These are phyloP conservation scores for Zele albiditarsus DNA, from an alignment of 2,888 invertebrate species.

Conservation along the genomic window DNA sequence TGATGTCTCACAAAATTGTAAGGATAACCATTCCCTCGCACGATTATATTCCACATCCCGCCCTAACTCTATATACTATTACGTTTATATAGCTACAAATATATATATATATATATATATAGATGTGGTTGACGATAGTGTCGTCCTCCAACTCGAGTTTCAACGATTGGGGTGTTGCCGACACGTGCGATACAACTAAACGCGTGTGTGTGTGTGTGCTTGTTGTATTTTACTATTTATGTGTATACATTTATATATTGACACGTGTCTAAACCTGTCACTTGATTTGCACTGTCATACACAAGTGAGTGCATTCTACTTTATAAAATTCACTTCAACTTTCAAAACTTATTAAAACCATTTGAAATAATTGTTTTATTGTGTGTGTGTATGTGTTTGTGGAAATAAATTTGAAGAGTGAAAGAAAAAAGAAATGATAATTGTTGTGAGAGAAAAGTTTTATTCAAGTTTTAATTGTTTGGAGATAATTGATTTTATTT, in stretches of 20 bases:
- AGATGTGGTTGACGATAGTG: slow-evolving; percentile 37
- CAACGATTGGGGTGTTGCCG: slow-evolving; percentile 57
- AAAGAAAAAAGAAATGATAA: too few relatives aligned
- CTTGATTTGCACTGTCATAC: slow-evolving; percentile 36
- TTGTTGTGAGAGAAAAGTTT: too few relatives aligned
- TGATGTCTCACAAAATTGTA: slow-evolving; percentile 9
- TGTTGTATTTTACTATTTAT: not conserved
- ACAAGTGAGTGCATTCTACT: slow-evolving; percentile 9
- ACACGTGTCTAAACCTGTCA: slow-evolving; percentile 65
- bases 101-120: slow-evolving; percentile 7
- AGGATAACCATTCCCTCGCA: slow-evolving; percentile 11
- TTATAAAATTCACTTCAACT: too few relatives aligned
- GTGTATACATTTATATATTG: slow-evolving; percentile 31
- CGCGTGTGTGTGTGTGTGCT: slow-evolving; percentile 23
- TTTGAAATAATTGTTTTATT: too few relatives aligned
- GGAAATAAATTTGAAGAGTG: too few relatives aligned
- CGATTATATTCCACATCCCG: not conserved
- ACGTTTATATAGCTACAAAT: not conserved
- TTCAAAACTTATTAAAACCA: too few relatives aligned
- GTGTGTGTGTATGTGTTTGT: too few relatives aligned
- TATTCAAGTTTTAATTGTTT: too few relatives aligned
- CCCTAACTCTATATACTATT: not conserved
- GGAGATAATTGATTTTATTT: too few relatives aligned
- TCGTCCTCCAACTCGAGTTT: slow-evolving; percentile 36
- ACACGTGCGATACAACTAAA: slow-evolving; percentile 56